Conservation (phyloP, 2,797 vertebrate genomes). For the Anolis apletophallus region DNA sequence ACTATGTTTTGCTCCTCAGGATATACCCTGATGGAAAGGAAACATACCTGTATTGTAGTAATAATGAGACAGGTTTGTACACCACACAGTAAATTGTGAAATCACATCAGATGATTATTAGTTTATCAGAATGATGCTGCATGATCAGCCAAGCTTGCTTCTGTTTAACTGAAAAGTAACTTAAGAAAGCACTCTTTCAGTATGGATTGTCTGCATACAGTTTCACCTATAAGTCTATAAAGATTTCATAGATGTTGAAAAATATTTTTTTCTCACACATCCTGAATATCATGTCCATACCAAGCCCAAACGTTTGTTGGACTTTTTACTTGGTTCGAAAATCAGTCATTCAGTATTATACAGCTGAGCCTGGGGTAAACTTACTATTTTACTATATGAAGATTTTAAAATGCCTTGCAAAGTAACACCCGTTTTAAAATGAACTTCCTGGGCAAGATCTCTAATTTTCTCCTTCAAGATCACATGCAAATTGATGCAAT, state of each 20-base stretch:
- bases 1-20: slow-evolving; percentile 5
- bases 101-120: slow-evolving; percentile 49
- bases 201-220: slow-evolving; percentile 37
- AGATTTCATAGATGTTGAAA: slow-evolving; percentile 7
- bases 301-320: neutral
- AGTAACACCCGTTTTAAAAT: slow-evolving; percentile 5
- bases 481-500: slow-evolving; percentile 20
- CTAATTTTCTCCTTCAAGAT: slow-evolving; percentile 4
- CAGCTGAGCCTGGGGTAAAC: slow-evolving; percentile 4
- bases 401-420: neutral
- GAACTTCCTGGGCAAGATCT: slow-evolving; percentile 16
- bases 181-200: slow-evolving; percentile 42
- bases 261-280: neutral
- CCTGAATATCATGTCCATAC: slow-evolving; percentile 7
- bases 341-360: slow-evolving; percentile 27
- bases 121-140: neutral
- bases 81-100: slow-evolving; percentile 25
- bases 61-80: slow-evolving; percentile 13
- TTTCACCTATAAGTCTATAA: slow-evolving; percentile 31
- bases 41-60: slow-evolving; percentile 3
- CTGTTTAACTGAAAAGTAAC: slow-evolving; percentile 49
- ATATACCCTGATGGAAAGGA: neutral
- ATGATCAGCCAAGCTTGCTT: slow-evolving; percentile 23
- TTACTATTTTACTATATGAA: neutral
- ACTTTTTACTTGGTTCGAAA: neutral